Evolutionary conservation across 2,113 vertebrate species (phyloP).

Genomic region (Gracilinanus agilis): DNA sequence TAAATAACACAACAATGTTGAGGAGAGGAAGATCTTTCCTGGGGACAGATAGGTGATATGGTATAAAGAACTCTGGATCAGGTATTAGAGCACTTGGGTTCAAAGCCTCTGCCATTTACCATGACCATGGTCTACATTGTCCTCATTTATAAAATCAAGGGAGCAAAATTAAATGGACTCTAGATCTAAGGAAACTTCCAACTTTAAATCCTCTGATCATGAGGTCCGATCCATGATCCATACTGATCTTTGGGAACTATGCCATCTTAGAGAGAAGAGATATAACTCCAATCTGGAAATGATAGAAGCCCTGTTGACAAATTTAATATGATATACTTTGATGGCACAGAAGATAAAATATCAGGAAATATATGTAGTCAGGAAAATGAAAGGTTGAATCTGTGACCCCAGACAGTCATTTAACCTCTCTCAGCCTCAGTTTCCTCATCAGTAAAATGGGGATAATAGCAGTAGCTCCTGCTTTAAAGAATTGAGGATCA

Average conservation of each 20-base stretch:
- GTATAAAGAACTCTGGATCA: background rate
- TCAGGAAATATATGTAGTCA: fast-evolving
- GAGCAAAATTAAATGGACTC: background rate
- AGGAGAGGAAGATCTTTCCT: background rate
- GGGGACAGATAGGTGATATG: background rate
- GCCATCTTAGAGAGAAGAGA: background rate
- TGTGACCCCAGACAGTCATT: background rate
- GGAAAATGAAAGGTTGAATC: background rate
- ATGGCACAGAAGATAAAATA: background rate
- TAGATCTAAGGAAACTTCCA: background rate
- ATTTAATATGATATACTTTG: background rate
- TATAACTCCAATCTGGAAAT: background rate
- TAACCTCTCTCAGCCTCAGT: conserved; percentile 11
- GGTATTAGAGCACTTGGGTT: background rate
- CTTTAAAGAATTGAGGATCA: background rate
- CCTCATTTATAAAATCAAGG: background rate
- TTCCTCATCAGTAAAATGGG: background rate
- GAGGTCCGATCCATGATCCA: background rate
- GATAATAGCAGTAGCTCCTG: background rate
- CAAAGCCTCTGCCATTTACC: background rate
- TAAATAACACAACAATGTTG: background rate
- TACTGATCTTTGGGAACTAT: background rate
- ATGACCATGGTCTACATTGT: background rate
- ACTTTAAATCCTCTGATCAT: background rate
- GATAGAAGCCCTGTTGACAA: background rate